Evolutionary conservation across 2,113 vertebrate genomes (phyloP).

Genomic region (Cephalopterus ornatus): DNA sequence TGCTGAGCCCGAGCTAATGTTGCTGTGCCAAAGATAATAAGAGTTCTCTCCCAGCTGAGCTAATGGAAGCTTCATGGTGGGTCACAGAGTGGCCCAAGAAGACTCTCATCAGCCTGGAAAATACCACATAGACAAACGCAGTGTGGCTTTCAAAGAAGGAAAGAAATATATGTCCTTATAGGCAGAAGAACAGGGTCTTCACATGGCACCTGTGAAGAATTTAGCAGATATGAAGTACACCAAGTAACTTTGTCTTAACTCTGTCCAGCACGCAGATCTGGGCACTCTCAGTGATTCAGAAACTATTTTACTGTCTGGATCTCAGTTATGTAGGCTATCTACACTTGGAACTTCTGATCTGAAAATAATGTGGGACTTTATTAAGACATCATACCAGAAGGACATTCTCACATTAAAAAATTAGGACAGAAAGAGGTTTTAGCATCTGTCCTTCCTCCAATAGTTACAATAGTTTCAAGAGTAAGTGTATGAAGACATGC

Average conservation of each 20-base stretch:
- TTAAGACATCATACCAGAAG: background rate
- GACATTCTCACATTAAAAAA: background rate
- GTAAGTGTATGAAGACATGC: background rate
- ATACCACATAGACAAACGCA: background rate
- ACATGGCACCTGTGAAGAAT: background rate
- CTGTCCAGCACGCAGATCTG: background rate
- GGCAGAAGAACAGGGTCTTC: background rate
- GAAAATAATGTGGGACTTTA: background rate
- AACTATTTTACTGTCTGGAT: background rate
- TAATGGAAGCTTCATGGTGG: conserved; percentile 17
- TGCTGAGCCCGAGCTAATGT: background rate
- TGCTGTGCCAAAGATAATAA: conserved; percentile 26
- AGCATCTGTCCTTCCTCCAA: background rate
- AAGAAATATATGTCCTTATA: background rate
- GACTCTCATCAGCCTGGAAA: background rate
- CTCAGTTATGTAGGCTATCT: background rate
- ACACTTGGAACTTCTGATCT: fast-evolving
- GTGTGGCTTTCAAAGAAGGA: background rate
- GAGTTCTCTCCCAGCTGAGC: background rate
- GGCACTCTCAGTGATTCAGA: background rate
- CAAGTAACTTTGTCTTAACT: background rate
- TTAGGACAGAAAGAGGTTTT: background rate
- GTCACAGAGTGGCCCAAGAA: background rate
- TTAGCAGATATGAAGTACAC: background rate
- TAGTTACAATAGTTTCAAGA: background rate